Percentiles rank a stretch among this genome's conserved stretches.
Evolutionary conservation across 2,797 vertebrate species (phyloP).

Genomic region (Leuciscus waleckii): DNA sequence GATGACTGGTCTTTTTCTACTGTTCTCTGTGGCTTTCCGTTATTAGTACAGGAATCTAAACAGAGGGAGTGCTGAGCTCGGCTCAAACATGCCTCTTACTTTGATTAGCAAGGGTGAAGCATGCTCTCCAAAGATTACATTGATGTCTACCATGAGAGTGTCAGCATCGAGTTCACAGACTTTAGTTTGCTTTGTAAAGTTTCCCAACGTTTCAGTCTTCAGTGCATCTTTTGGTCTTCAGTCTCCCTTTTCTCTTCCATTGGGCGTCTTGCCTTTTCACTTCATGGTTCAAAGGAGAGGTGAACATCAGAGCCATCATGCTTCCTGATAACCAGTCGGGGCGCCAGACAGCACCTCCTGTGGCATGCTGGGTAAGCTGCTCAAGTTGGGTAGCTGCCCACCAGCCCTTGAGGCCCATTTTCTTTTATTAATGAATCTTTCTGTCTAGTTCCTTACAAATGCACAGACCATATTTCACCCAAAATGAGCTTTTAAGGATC

Average conservation of each 20-base stretch:
- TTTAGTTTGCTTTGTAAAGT: constrained; percentile 8
- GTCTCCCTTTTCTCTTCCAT: constrained; percentile 21
- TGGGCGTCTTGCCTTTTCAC: constrained; percentile 38
- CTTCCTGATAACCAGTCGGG: constrained; percentile 51
- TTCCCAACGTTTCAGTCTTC: constrained; percentile 9
- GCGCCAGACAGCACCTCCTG: constrained; percentile 57
- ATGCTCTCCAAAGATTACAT: background rate
- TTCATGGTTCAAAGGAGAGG: constrained; percentile 43
- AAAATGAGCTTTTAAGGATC: constrained; percentile 23
- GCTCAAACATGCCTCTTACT: constrained; percentile 37
- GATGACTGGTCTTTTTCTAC: constrained; percentile 24
- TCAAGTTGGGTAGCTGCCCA: constrained; percentile 52
- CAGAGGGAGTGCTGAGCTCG: constrained; percentile 12
- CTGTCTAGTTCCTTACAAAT: constrained; percentile 12
- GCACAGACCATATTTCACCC: background rate
- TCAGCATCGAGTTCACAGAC: constrained; percentile 17
- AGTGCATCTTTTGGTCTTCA: background rate
- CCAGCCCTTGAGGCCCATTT: constrained; percentile 36
- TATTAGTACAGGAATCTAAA: constrained; percentile 55
- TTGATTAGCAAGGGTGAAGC: constrained; percentile 27
- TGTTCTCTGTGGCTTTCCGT: constrained; percentile 39
- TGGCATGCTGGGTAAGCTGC: constrained; percentile 63
- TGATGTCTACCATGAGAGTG: constrained; percentile 9
- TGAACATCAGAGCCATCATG: constrained; percentile 42
- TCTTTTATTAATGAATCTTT: constrained; percentile 37